Conservation (phyloP, 2,113 vertebrate species). For the Hirundichthys speculiger region DNA sequence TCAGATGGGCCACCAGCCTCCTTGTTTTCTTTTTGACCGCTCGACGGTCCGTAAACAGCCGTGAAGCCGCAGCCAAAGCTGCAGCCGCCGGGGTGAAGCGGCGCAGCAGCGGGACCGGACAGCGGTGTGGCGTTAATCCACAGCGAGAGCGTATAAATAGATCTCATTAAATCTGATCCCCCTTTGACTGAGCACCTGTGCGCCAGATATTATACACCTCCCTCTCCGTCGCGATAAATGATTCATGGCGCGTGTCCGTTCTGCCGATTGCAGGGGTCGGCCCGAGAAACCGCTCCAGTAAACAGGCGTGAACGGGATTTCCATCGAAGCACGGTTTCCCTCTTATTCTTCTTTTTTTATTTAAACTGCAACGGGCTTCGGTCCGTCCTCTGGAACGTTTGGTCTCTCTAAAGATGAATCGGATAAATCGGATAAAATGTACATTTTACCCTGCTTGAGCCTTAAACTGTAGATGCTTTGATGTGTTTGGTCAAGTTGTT, state of each 20-base stretch:
- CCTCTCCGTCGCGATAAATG: conserved; percentile 32
- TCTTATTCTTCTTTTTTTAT: no score
- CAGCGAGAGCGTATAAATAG: conserved; percentile 76
- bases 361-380: background rate
- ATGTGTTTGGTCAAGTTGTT: no score
- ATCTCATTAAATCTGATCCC: conserved; percentile 75
- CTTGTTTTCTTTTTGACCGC: no score
- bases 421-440: no score
- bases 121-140: conserved; percentile 62
- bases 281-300: conserved; percentile 25
- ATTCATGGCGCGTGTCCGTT: conserved; percentile 39
- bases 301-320: conserved; percentile 19
- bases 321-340: conserved; percentile 11
- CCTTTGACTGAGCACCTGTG: conserved; percentile 70
- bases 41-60: no score
- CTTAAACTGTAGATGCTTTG: conserved; percentile 7
- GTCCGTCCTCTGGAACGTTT: no score
- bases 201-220: conserved; percentile 61
- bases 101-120: conserved; percentile 45
- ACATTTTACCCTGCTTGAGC: no score
- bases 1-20: no score
- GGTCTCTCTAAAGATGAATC: no score
- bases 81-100: conserved; percentile 1
- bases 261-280: conserved; percentile 19
- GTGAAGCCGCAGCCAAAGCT: background rate